Base-by-base conservation (phyloP, 2,113 vertebrate genomes). In the Haemorhous mexicanus region DNA sequence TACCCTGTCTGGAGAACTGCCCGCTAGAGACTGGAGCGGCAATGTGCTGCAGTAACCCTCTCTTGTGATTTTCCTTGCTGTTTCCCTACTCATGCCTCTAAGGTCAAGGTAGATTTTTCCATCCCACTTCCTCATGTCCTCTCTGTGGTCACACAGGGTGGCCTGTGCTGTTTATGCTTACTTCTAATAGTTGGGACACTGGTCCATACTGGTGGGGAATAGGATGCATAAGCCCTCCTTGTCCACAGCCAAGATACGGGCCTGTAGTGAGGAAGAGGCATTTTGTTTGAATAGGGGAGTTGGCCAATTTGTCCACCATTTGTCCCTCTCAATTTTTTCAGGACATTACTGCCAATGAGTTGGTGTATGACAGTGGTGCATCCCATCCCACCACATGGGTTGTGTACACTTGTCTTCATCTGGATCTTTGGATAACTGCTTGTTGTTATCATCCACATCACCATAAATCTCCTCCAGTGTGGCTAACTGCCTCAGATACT, bases 341-440 rank as follows among this genome's bases (percentile, higher is more conserved):
- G 32, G 14, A 49, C 43, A 12, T 88, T n/a, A 35, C 26, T 80
- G 6, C 43, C 32, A 37, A 0, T 49, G 43, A 73, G 67, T 32
- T 58, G 43, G 21, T 24, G 3, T 49, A 3, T 73, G 50, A 43
- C 22, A 15, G 0, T 58, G 35, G 43, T 58, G 35, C 22, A 73
- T 49, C 21, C 50, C 4, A 6, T 72, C 64, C 18, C 6, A 49
- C 30, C 35, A 27, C 9, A 6, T 16, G 24, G 5, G n/a, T 47
- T 0, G 0, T 13, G 47, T 68, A 6, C 46, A 13, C 39, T 30
- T 46, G 28, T 32, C 46, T 75, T 68, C 24, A 1, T 44, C 33
- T 58, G 46, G 23, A 13, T 75, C 23, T 75, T 67, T n/a, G 62
- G 62, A 14, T 41, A 53, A 9, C 13, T 41, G 11, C 26, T 32